Conservation (phyloP, 2,888 invertebrate genomes). For the Altica lythri region DNA sequence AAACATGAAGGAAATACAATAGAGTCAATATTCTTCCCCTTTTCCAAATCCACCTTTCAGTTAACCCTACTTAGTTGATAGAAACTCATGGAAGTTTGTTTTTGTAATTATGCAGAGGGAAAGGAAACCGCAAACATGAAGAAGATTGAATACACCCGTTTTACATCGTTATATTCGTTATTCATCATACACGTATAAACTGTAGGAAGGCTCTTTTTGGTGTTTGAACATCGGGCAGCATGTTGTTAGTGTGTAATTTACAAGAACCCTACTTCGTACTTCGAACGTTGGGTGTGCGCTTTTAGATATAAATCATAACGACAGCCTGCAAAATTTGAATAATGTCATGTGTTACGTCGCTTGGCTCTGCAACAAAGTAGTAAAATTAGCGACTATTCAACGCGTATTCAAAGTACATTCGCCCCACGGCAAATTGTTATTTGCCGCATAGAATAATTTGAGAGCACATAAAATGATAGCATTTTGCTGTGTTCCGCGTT, state of each 20-base stretch:
- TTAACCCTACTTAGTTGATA: too few relatives aligned
- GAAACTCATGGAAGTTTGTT: too few relatives aligned
- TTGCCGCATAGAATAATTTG: conserved; percentile 22
- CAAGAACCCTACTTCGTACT: background rate
- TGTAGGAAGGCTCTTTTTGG: too few relatives aligned
- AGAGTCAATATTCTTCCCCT: too few relatives aligned
- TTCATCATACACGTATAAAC: too few relatives aligned
- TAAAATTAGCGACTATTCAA: conserved; percentile 21
- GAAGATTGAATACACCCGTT: too few relatives aligned
- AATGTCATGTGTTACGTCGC: conserved; percentile 13
- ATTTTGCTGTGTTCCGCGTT: conserved; percentile 21
- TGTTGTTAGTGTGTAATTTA: conserved; percentile 5
- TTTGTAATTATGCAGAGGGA: too few relatives aligned
- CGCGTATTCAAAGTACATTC: conserved; percentile 24
- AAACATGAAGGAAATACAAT: too few relatives aligned
- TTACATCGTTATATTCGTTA: too few relatives aligned
- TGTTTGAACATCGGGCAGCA: background rate
- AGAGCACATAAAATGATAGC: conserved; percentile 23
- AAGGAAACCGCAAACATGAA: too few relatives aligned
- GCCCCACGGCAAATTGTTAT: conserved; percentile 21
- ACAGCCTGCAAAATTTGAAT: conserved; percentile 19
- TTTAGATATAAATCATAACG: conserved; percentile 16
- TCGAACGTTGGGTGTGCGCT: conserved; percentile 1
- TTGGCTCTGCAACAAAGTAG: conserved; percentile 16
- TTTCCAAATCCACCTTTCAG: too few relatives aligned